A percentile compares a stretch with the other conserved stretches of the same genome.
Evolutionary conservation across 1,140 invertebrate species (phyloP).

Genomic region (Paraescarpia echinospica): DNA sequence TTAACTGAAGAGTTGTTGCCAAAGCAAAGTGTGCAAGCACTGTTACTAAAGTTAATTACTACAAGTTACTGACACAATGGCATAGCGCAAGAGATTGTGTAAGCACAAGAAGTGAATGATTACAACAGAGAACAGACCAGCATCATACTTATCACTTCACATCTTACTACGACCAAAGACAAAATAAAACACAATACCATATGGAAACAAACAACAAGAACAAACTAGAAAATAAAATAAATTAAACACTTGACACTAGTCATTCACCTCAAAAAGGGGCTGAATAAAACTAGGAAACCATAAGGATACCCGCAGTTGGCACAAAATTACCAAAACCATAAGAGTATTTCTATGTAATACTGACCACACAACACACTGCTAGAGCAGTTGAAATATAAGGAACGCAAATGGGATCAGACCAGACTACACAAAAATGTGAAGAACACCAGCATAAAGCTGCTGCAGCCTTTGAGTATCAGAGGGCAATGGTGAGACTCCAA

Average conservation of each 20-base stretch:
- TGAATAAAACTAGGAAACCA: neutral
- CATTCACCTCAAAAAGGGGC: neutral
- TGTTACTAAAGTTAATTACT: neutral
- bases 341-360: neutral
- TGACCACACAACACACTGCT: neutral
- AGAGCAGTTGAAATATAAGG: too few species aligned
- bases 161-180: neutral
- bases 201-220: neutral
- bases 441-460: too few species aligned
- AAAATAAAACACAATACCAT: neutral
- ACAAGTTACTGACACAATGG: neutral
- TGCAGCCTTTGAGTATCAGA: neutral
- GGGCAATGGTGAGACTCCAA: neutral
- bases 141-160: neutral
- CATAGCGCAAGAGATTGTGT: neutral
- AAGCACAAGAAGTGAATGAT: neutral
- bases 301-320: neutral
- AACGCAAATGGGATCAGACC: too few species aligned
- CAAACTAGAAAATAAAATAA: neutral
- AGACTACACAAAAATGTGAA: too few species aligned
- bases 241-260: neutral
- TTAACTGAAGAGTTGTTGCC: neutral
- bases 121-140: neutral
- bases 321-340: neutral
- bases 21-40: neutral